Conservation (phyloP, 2,113 vertebrate species). For the Pogonocichla stellata region DNA sequence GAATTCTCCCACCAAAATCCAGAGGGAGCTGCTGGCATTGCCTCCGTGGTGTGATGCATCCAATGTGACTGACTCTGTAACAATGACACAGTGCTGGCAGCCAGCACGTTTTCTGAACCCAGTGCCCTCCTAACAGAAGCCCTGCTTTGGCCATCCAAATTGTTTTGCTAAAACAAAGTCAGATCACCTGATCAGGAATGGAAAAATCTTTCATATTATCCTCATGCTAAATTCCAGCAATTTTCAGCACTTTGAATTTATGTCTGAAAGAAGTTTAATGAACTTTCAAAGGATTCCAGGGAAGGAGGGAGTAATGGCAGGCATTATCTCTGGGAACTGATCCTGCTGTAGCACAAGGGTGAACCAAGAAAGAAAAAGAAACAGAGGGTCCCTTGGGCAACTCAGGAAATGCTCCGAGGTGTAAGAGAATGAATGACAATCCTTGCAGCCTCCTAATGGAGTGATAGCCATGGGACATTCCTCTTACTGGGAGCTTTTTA, state of each 20-base stretch:
- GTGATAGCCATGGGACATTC: background rate
- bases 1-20: background rate
- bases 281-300: background rate
- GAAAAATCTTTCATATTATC: background rate
- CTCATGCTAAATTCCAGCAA: background rate
- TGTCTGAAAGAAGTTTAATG: background rate
- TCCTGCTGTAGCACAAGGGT: background rate
- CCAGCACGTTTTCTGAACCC: rapidly evolving
- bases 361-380: background rate
- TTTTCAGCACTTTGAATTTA: background rate
- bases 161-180: background rate
- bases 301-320: background rate
- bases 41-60: background rate
- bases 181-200: background rate
- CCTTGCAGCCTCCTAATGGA: background rate
- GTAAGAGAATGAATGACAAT: background rate
- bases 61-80: background rate
- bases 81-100: background rate
- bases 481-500: background rate
- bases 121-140: background rate
- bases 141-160: background rate
- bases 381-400: background rate
- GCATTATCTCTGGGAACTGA: background rate
- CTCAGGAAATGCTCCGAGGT: background rate
- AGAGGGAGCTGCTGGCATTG: background rate